Evolutionary conservation across 2,113 vertebrate species (phyloP).

Genomic region (Scartelaos histophorus): DNA sequence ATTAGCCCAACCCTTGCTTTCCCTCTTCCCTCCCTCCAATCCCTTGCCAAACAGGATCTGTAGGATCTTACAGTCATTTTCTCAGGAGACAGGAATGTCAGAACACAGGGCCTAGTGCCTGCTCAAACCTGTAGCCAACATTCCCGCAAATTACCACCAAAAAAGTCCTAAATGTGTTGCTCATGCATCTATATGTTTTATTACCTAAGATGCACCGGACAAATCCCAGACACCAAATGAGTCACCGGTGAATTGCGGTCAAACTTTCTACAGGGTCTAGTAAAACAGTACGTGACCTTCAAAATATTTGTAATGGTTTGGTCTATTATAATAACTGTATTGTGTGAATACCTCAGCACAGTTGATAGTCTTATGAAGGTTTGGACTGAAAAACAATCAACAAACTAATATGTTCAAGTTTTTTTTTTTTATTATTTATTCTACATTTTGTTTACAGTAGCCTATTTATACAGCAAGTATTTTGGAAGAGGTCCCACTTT

Average conservation of each 20-base stretch:
- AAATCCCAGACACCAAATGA: slow-evolving; percentile 53
- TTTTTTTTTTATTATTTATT: slow-evolving; percentile 20
- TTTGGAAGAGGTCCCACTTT: slow-evolving; percentile 48
- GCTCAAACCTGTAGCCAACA: slow-evolving; percentile 64
- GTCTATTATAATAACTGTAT: not conserved
- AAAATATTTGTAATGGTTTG: not conserved
- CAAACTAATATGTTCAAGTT: not conserved
- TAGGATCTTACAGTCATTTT: slow-evolving; percentile 75
- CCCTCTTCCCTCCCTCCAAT: slow-evolving; percentile 65
- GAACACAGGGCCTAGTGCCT: slow-evolving; percentile 62
- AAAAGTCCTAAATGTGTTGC: slow-evolving; percentile 45
- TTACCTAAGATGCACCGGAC: slow-evolving; percentile 30
- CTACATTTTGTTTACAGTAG: slow-evolving; percentile 5
- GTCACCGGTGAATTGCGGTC: slow-evolving; percentile 49
- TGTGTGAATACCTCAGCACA: not conserved
- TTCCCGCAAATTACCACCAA: slow-evolving; percentile 61
- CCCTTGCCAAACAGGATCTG: slow-evolving; percentile 79
- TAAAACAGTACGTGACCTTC: not conserved
- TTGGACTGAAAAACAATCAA: slow-evolving; percentile 10
- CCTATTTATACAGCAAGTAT: slow-evolving; percentile 51
- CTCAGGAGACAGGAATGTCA: slow-evolving; percentile 79
- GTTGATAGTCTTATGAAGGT: not conserved
- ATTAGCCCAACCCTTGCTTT: slow-evolving; percentile 64
- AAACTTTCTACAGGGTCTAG: slow-evolving; percentile 35
- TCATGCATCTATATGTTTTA: slow-evolving; percentile 38